Conservation (phyloP, 1,140 invertebrate species). For the Drosophila novamexicana region DNA sequence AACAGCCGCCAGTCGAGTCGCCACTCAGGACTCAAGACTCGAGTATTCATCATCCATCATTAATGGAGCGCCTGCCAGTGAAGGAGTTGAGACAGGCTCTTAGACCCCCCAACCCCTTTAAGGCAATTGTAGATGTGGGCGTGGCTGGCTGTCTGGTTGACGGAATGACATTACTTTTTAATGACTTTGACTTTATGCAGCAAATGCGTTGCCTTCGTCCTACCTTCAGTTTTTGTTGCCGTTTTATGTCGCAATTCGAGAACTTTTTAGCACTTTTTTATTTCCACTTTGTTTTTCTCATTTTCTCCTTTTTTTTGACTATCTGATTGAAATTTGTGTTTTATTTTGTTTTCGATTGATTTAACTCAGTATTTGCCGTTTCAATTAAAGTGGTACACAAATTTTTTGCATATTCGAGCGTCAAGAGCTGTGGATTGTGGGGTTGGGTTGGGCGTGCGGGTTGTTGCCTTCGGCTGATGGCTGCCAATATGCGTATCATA, state of each 20-base stretch:
- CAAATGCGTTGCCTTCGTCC: constrained; percentile 64
- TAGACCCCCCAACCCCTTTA: background rate
- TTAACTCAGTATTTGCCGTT: constrained; percentile 12
- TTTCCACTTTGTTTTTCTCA: constrained; percentile 1
- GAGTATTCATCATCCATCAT: constrained; percentile 71
- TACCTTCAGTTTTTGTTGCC: constrained; percentile 41
- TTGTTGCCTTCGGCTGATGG: constrained; percentile 39
- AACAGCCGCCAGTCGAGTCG: constrained; percentile 23
- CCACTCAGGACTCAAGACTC: constrained; percentile 12
- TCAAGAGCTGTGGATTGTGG: background rate
- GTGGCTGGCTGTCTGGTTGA: constrained; percentile 56
- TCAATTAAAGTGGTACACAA: constrained; percentile 12
- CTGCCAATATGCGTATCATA: constrained; percentile 79
- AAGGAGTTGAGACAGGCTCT: constrained; percentile 62
- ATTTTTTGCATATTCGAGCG: background rate
- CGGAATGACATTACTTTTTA: constrained; percentile 81
- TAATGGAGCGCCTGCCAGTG: constrained; percentile 66
- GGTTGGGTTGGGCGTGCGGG: constrained; percentile 14
- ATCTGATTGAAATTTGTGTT: constrained; percentile 28
- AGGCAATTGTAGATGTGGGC: constrained; percentile 39
- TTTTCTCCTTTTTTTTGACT: background rate
- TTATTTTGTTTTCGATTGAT: constrained; percentile 26
- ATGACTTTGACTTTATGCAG: constrained; percentile 83
- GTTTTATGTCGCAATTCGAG: constrained; percentile 23
- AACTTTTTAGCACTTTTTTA: constrained; percentile 15